These are phyloP conservation scores for Musca vetustissima DNA, from an alignment of 1,140 invertebrate genomes.

Conservation along the genomic window DNA sequence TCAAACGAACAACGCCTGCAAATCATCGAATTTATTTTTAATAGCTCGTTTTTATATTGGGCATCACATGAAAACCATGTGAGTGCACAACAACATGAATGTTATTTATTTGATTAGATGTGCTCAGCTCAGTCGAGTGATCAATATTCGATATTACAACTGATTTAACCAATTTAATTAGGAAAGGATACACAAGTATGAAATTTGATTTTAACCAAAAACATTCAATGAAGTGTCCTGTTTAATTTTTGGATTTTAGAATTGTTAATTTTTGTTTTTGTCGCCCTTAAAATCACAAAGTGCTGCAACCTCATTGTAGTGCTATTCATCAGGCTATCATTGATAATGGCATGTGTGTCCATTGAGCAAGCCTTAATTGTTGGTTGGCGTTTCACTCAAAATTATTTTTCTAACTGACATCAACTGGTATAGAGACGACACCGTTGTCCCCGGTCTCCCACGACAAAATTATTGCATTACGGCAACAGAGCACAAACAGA, in stretches of 20 bases:
- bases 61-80: too few relatives aligned
- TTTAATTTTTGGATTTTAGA: background rate
- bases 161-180: too few relatives aligned
- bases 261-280: constrained; percentile 9
- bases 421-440: background rate
- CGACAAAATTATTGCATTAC: constrained; percentile 11
- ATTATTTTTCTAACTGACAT: constrained; percentile 12
- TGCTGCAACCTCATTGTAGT: background rate
- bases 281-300: background rate
- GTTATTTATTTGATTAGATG: constrained; percentile 13
- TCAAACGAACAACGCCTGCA: too few relatives aligned
- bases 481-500: constrained; percentile 8
- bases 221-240: background rate
- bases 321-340: background rate
- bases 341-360: background rate
- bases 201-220: background rate
- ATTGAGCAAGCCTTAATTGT: constrained; percentile 11
- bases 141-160: background rate
- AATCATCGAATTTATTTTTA: too few relatives aligned
- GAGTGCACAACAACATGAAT: background rate
- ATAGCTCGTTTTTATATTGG: too few relatives aligned
- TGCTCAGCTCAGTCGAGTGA: constrained; percentile 1
- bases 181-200: background rate
- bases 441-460: background rate
- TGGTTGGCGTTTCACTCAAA: background rate